A percentile compares a stretch with the other conserved stretches of the same genome.
Conservation (phyloP, 2,797 vertebrate species). For the Tolypeutes matacus region DNA sequence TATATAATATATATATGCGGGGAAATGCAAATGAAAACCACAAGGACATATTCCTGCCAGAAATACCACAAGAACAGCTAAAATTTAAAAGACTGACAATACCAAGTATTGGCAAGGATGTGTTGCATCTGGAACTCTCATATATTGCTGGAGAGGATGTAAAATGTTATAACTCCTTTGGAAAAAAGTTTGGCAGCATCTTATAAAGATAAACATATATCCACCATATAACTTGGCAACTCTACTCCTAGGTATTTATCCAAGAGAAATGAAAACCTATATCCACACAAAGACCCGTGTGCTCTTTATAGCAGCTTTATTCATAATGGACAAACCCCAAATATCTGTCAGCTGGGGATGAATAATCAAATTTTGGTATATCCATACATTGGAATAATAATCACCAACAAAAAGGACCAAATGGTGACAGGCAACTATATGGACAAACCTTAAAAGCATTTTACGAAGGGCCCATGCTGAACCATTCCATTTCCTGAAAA, state of each 20-base stretch:
- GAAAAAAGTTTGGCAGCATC: constrained; percentile 29
- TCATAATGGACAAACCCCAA: background rate
- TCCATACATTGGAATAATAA: constrained; percentile 23
- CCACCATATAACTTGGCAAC: background rate
- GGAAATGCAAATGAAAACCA: constrained; percentile 52
- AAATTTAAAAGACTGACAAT: constrained; percentile 24
- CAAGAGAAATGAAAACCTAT: constrained; percentile 50
- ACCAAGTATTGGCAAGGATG: background rate
- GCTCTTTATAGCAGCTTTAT: background rate
- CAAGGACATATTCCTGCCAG: background rate
- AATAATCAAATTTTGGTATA: background rate
- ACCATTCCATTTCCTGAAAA: background rate
- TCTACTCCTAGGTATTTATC: background rate
- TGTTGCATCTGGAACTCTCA: background rate
- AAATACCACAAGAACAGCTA: background rate
- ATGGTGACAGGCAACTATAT: background rate
- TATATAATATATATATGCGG: background rate
- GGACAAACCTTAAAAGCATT: background rate
- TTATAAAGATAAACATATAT: constrained; percentile 12
- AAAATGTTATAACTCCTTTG: background rate
- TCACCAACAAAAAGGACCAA: background rate
- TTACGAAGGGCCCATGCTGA: background rate
- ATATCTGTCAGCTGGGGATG: background rate
- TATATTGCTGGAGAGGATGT: background rate
- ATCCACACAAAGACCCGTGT: background rate